phyloP scores from a whole-genome alignment of 2,113 vertebrate genomes.

The Xenus cinereus region DNA sequence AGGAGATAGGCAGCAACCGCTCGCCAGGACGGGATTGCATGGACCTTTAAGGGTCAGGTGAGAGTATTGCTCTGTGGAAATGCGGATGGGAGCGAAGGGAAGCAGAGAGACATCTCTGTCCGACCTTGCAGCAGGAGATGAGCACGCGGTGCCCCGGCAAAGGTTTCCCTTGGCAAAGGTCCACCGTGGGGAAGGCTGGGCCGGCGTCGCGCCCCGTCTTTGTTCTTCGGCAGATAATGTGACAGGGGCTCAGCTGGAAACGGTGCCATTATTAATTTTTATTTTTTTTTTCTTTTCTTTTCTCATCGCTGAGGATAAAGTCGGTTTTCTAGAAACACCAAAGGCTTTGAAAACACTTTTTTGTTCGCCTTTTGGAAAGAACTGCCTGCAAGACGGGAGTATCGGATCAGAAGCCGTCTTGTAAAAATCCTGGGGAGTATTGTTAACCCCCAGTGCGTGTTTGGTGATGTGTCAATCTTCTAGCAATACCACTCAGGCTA shows the following conservation, averaged over 20 bases:
- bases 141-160: background rate
- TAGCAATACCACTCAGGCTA: background rate
- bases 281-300: background rate
- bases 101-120: background rate
- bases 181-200: constrained; percentile 21
- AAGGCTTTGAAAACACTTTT: constrained; percentile 15
- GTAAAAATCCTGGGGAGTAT: constrained; percentile 18
- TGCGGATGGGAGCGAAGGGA: background rate
- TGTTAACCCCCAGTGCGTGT: background rate
- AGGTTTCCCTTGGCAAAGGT: constrained; percentile 44
- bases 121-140: background rate
- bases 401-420: background rate
- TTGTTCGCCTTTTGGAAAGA: background rate
- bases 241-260: constrained; percentile 57
- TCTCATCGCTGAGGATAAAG: constrained; percentile 9
- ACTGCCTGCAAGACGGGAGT: background rate
- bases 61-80: constrained; percentile 45
- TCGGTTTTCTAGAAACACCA: constrained; percentile 25
- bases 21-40: background rate
- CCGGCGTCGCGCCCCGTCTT: constrained; percentile 24
- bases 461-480: constrained; percentile 50
- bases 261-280: background rate
- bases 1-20: constrained; percentile 4
- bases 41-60: constrained; percentile 57
- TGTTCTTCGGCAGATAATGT: constrained; percentile 43